Evolutionary conservation across 2,113 vertebrate species (phyloP), one percentile per base, ranked within the genome.

Genomic region (Circaetus cinerascens): DNA sequence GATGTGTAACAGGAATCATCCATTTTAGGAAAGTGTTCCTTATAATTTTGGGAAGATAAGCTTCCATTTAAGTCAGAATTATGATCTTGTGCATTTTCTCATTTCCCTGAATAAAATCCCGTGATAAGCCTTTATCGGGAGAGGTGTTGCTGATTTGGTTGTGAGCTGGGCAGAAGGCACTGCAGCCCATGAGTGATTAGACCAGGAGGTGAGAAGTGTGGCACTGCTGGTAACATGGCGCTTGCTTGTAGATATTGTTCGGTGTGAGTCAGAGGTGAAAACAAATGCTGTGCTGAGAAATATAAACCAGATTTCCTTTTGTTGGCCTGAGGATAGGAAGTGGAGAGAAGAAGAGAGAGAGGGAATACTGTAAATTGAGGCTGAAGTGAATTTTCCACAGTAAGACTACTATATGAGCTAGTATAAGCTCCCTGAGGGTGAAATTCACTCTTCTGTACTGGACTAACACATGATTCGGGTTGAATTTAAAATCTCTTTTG

Each of bases 241-340:
- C 91, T 59, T 72, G 46, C 88, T 81, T 82, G 79, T 26, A 92
- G 38, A 90, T 88, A 94, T 78, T 64, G 79, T 94, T 97, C 38
- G 0, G 34, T 19, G 17, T 17, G 57, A 92, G 91, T 97, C 97
- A 97, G 73, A 97, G 95, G 38, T 80, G 88, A 97, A 92, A 92
- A 95, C 41, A 85, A 96, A 97, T 74, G 82, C 80, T 92, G 82
- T 97, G 97, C 83, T 86, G 91, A 92, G 57, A 90, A 97, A 97
- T 94, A 94, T 27, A 91, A 96, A 97, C 92, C 90, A 97, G 96
- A 97, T 92, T 88, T 94, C 82, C 83, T 77, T 26, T 97, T 95
- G 55, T 46, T 59, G 90, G 93, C 92, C 89, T 88, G 51, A 91
- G 93, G 83, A 87, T 87, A 81, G 59, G 89, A 98, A 96, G n/a